phyloP scores from a whole-genome alignment of 1,140 invertebrate genomes.

The Limonius californicus region DNA sequence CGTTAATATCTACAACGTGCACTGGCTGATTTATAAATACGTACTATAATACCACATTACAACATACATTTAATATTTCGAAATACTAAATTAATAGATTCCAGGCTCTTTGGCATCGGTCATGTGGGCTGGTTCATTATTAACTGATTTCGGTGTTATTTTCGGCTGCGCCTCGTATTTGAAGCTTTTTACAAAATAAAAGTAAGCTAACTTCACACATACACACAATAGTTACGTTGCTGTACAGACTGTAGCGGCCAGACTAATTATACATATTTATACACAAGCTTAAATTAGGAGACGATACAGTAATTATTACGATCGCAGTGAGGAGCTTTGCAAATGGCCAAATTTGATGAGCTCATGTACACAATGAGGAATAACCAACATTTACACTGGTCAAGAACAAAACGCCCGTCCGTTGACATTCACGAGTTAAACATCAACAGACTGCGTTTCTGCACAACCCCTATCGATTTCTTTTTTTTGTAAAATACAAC shows the following conservation, averaged over 20 bases:
- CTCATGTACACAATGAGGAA: constrained; percentile 11
- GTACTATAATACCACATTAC: too few relatives aligned
- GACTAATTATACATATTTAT: constrained; percentile 12
- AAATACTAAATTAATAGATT: too few relatives aligned
- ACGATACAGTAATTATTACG: not conserved
- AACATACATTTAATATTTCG: too few relatives aligned
- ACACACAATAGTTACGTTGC: constrained; percentile 9
- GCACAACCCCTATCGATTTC: not conserved
- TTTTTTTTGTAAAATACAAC: constrained; percentile 24
- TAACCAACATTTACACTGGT: not conserved
- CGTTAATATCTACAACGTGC: too few relatives aligned
- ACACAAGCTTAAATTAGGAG: constrained; percentile 8
- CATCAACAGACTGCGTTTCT: not conserved
- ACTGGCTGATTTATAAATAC: too few relatives aligned
- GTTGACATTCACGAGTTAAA: constrained; percentile 15
- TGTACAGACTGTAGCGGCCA: constrained; percentile 4
- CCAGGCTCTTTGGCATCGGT: too few relatives aligned
- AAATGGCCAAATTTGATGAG: constrained; percentile 9
- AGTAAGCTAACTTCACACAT: not conserved
- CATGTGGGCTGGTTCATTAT: too few relatives aligned
- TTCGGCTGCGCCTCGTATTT: not conserved
- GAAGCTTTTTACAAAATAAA: constrained; percentile 7
- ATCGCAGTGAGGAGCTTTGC: constrained; percentile 7
- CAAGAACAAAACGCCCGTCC: constrained; percentile 12
- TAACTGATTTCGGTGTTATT: too few relatives aligned